A percentile compares a stretch with the other conserved stretches of the same genome.
These are phyloP conservation scores for Bilobella aurantiaca DNA, from an alignment of 1,140 invertebrate species.

Conservation along the genomic window DNA sequence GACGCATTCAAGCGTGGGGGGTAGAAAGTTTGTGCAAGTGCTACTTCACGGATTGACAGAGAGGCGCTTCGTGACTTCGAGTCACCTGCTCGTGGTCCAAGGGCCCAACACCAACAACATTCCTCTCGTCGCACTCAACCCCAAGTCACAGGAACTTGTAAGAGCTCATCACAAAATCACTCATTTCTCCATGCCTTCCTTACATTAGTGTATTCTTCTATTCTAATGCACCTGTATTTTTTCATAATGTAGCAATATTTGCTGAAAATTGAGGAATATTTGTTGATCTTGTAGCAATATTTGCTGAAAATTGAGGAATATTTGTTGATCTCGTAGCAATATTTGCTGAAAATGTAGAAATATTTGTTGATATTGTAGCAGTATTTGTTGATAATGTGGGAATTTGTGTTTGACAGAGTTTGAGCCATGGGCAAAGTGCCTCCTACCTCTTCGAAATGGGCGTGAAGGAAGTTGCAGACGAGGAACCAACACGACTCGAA, in stretches of 20 bases:
- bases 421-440: constrained; percentile 57
- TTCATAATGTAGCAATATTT: too few species aligned
- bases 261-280: too few species aligned
- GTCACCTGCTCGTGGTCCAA: constrained; percentile 47
- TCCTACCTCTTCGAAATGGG: constrained; percentile 75
- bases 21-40: constrained; percentile 68
- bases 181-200: too few species aligned
- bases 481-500: constrained; percentile 38
- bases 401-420: constrained; percentile 28
- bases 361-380: too few species aligned
- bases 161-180: too few species aligned
- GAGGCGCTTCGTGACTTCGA: constrained; percentile 47
- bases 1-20: constrained; percentile 62
- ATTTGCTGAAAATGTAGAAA: background rate
- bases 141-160: constrained; percentile 37
- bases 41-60: constrained; percentile 57
- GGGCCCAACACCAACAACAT: constrained; percentile 42
- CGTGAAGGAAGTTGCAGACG: constrained; percentile 43
- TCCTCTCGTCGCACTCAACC: constrained; percentile 55
- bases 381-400: background rate
- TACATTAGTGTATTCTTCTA: too few species aligned
- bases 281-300: too few species aligned
- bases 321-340: too few species aligned
- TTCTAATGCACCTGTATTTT: too few species aligned
- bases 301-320: too few species aligned